Percentiles rank a stretch among this genome's conserved stretches.
These are phyloP conservation scores for Armadillidium nasatum DNA, from an alignment of 1,140 invertebrate species.

Conservation along the genomic window DNA sequence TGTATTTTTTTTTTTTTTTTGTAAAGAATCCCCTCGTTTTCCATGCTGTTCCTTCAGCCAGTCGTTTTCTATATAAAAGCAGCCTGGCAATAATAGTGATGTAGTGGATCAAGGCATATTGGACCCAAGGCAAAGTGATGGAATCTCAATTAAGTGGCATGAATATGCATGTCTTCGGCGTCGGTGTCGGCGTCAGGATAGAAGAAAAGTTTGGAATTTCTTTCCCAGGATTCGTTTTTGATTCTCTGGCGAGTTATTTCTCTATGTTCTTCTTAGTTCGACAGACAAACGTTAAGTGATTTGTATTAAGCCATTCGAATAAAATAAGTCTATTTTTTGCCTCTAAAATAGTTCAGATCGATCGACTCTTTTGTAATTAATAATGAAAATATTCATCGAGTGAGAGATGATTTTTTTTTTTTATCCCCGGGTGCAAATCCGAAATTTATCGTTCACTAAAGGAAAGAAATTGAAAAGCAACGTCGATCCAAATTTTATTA, in stretches of 20 bases:
- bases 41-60: not conserved
- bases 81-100: slow-evolving; percentile 9
- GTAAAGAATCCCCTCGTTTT: not conserved
- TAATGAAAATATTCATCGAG: too few species aligned
- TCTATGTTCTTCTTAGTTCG: not conserved
- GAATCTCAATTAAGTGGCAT: slow-evolving; percentile 6
- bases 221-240: not conserved
- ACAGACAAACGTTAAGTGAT: too few species aligned
- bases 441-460: not conserved
- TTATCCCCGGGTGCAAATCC: too few species aligned
- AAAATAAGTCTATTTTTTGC: too few species aligned
- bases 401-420: too few species aligned
- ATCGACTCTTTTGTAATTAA: too few species aligned
- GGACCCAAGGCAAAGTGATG: slow-evolving; percentile 10
- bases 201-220: not conserved
- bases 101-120: slow-evolving; percentile 7
- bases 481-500: not conserved
- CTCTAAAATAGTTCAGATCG: too few species aligned
- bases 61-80: slow-evolving; percentile 3
- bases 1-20: not conserved
- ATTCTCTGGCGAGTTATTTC: not conserved
- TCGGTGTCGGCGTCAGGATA: not conserved
- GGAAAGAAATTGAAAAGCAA: not conserved
- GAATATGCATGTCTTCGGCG: not conserved
- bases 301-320: too few species aligned